These are phyloP conservation scores for Ctena decussata DNA, from an alignment of 2,888 invertebrate species.

Conservation along the genomic window DNA sequence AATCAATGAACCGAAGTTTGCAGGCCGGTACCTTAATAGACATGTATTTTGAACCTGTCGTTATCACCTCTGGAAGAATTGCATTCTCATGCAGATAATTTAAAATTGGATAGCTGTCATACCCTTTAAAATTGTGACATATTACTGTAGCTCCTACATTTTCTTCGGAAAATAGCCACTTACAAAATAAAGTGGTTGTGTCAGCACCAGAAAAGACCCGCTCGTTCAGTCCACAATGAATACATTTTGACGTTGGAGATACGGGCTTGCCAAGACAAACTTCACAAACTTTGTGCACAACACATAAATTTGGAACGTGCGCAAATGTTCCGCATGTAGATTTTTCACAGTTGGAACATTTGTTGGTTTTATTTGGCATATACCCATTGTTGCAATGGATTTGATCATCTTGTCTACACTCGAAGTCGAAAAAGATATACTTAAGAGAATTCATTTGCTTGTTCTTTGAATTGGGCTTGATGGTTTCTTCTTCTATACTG, in stretches of 20 bases:
- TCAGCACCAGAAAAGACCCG: conserved; percentile 24
- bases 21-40: neutral
- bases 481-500: neutral
- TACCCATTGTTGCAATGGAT: neutral
- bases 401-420: neutral
- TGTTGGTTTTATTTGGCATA: neutral
- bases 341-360: conserved; percentile 39
- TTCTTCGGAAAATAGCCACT: neutral
- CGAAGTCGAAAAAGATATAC: neutral
- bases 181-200: neutral
- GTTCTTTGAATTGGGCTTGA: neutral
- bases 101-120: neutral
- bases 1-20: neutral
- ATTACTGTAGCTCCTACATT: neutral
- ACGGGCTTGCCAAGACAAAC: conserved; percentile 1
- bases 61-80: neutral
- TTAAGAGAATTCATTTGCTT: neutral
- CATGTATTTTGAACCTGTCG: neutral
- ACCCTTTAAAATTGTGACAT: neutral
- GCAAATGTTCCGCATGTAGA: conserved; percentile 15
- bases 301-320: neutral
- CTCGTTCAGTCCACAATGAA: conserved; percentile 44
- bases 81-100: neutral
- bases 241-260: neutral
- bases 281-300: conserved; percentile 8